Evolutionary conservation across 2,888 invertebrate species (phyloP), one percentile per base, ranked within the genome.

Genomic region (Abrostola tripartita): DNA sequence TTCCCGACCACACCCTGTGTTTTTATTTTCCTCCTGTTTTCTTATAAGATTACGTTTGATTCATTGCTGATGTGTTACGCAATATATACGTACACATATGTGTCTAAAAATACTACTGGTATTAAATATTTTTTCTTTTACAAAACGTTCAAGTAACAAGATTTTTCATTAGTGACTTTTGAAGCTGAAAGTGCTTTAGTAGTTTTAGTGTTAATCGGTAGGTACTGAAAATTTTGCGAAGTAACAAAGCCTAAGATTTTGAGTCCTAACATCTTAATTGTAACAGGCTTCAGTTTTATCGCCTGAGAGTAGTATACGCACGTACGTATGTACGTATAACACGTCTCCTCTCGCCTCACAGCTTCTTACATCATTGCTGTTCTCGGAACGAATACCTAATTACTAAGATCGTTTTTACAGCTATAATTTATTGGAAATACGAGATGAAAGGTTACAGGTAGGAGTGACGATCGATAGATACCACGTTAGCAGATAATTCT

Each of bases 1-100:
- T 68, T 68, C 69, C 65, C 79, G 87, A 78, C 92, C 91, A 91
- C 91, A 91, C 91, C 91, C 91, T 85, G 81, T 60, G 47, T 64
- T 69, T 61, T 62, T 64, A 49, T 61, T 71, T 75, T 65, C 9
- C 35, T 49, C 5, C 11, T 12, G 5, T 52, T 37, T 52, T 37
- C 11, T 41, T 9, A 52, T 52, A 47, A 44, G 9, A 71, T 60
- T 51, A 57, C 4, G 6, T 0, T 6, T 24, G 0, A 38, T 42
- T 49, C 24, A 14, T 54, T n/a, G 5, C 1, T 37, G 53, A n/a
- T 11, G 6, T 8, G 9, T 6, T 6, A 12, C 0, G 56, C 6
- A 9, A 6, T 24, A 24, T 24, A 24, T 24, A 24, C 24, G 24
- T 24, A 24, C 24, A 24, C 24, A 24, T 24, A 24, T 24, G 4